Percentiles rank a stretch among this genome's conserved stretches.
Evolutionary conservation across 2,113 vertebrate species (phyloP).

Genomic region (Gadus macrocephalus): DNA sequence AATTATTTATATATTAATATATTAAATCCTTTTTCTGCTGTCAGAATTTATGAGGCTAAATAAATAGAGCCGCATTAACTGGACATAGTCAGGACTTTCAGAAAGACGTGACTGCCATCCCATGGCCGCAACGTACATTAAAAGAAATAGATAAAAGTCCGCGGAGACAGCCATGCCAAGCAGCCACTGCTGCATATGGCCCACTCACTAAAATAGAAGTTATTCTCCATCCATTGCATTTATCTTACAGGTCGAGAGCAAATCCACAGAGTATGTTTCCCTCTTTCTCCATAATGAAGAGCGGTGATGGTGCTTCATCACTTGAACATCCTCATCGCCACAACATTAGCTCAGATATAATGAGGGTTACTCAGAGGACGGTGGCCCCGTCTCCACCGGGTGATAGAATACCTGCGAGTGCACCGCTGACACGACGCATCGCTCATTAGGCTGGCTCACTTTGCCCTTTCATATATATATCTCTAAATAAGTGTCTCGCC

Average conservation of each 20-base stretch:
- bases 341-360: slow-evolving; percentile 73
- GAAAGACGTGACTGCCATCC: slow-evolving; percentile 57
- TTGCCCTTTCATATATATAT: slow-evolving; percentile 71
- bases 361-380: slow-evolving; percentile 73
- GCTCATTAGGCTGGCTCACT: slow-evolving; percentile 66
- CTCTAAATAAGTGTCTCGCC: slow-evolving; percentile 71
- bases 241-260: slow-evolving; percentile 61
- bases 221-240: slow-evolving; percentile 61
- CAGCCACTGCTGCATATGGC: slow-evolving; percentile 36
- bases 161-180: neutral
- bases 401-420: slow-evolving; percentile 66
- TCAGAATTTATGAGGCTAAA: too few relatives aligned
- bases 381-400: slow-evolving; percentile 49
- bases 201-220: slow-evolving; percentile 55
- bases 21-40: too few relatives aligned
- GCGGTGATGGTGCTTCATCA: slow-evolving; percentile 68
- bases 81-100: neutral
- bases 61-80: too few relatives aligned
- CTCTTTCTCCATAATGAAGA: slow-evolving; percentile 67
- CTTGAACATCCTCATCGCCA: slow-evolving; percentile 64
- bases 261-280: slow-evolving; percentile 69
- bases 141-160: neutral
- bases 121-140: slow-evolving; percentile 27
- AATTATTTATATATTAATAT: too few relatives aligned
- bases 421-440: slow-evolving; percentile 59